These are phyloP conservation scores for Vimba vimba DNA, from an alignment of 2,113 vertebrate species.

Conservation along the genomic window DNA sequence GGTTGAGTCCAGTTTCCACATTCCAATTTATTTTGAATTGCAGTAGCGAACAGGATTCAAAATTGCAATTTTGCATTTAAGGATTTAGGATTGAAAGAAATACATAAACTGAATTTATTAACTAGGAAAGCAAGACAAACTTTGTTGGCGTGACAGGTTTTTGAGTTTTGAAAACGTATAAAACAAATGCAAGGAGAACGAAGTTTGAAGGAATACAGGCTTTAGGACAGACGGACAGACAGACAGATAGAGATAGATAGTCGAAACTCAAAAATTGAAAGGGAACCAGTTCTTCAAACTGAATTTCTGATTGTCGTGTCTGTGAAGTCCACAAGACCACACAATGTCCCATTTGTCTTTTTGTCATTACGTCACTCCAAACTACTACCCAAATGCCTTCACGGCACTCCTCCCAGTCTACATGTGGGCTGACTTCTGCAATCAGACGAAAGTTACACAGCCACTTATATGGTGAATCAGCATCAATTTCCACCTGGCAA, in stretches of 20 bases:
- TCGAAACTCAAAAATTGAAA: neutral
- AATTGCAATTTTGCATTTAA: too few species aligned
- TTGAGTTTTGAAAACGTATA: neutral
- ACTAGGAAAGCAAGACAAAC: neutral
- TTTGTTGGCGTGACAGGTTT: neutral
- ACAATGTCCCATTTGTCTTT: slow-evolving; percentile 7
- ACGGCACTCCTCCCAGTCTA: neutral
- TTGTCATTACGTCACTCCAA: neutral
- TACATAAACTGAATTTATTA: neutral
- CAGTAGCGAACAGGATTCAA: too few species aligned
- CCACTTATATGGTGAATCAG: neutral
- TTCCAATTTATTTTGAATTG: too few species aligned
- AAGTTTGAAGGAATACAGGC: too few species aligned
- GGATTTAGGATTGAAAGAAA: too few species aligned
- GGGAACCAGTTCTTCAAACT: neutral
- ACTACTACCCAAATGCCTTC: neutral
- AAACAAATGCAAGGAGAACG: too few species aligned
- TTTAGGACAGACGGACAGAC: too few species aligned
- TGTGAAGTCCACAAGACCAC: neutral
- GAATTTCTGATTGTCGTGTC: neutral
- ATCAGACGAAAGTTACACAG: neutral
- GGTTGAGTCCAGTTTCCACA: too few species aligned
- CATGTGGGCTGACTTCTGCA: neutral
- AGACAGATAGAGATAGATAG: neutral
- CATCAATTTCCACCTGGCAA: slow-evolving; percentile 7